phyloP scores from a whole-genome alignment of 2,113 vertebrate species.

The Thamnaconus septentrionalis region DNA sequence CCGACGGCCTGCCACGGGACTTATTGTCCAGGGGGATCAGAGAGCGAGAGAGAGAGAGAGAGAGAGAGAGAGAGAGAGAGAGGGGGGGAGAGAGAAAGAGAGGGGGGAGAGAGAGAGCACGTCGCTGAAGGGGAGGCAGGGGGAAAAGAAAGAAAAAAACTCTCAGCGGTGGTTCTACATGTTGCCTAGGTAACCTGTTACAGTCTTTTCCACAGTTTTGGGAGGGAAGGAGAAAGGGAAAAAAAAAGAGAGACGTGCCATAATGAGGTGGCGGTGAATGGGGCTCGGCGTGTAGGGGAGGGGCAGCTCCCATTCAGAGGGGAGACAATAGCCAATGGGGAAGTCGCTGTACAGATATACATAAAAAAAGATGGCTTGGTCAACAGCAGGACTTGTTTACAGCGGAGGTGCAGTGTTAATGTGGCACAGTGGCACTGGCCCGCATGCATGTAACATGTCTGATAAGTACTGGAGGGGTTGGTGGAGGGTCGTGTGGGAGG shows the following conservation, averaged over 20 bases:
- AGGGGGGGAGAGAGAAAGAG: too few species aligned
- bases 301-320: constrained; percentile 39
- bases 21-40: constrained; percentile 49
- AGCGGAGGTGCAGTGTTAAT: constrained; percentile 17
- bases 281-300: constrained; percentile 32
- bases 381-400: constrained; percentile 22
- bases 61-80: constrained; percentile 5
- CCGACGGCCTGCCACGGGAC: constrained; percentile 23
- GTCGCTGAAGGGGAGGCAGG: neutral
- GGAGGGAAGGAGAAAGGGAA: too few species aligned
- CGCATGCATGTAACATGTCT: neutral
- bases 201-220: neutral
- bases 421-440: neutral
- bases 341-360: constrained; percentile 31
- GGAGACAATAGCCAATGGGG: constrained; percentile 20
- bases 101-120: constrained; percentile 7
- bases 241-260: constrained; percentile 54
- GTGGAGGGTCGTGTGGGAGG: constrained; percentile 6
- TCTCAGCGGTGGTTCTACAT: constrained; percentile 27
- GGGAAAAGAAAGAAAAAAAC: constrained; percentile 21
- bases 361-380: constrained; percentile 1
- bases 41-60: neutral
- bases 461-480: constrained; percentile 2
- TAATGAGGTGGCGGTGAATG: constrained; percentile 61
- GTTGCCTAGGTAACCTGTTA: constrained; percentile 65